Evolutionary conservation across 2,888 invertebrate species (phyloP).

Genomic region (Parnassius mnemosyne): DNA sequence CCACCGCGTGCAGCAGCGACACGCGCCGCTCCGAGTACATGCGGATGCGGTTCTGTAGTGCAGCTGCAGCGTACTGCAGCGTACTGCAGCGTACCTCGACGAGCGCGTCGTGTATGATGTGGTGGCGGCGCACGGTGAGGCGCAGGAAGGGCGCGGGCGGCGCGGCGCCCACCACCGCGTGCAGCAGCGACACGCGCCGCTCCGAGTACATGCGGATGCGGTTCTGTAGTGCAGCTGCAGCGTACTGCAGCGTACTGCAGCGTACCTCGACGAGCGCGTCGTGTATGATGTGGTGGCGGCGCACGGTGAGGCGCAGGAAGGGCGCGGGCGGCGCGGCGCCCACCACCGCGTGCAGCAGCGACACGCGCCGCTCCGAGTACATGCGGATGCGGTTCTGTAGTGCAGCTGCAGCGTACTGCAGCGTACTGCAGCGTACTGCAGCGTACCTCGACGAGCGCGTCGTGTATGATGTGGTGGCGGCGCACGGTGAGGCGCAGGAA

Average conservation of each 20-base stretch:
- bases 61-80: too few relatives aligned
- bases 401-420: slow-evolving; percentile 91
- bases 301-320: slow-evolving; percentile 89
- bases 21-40: too few relatives aligned
- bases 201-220: slow-evolving; percentile 97
- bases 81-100: too few relatives aligned
- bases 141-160: too few relatives aligned
- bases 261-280: slow-evolving; percentile 94
- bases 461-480: slow-evolving; percentile 93
- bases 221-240: slow-evolving; percentile 90
- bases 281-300: slow-evolving; percentile 93
- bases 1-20: too few relatives aligned
- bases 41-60: too few relatives aligned
- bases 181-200: slow-evolving; percentile 71
- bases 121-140: too few relatives aligned
- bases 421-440: slow-evolving; percentile 50
- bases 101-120: too few relatives aligned
- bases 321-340: slow-evolving; percentile 91
- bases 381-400: slow-evolving; percentile 96
- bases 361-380: slow-evolving; percentile 94
- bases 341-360: slow-evolving; percentile 90
- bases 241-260: slow-evolving; percentile 17
- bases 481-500: slow-evolving; percentile 91
- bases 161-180: too few relatives aligned
- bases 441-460: slow-evolving; percentile 92